Base-by-base conservation (phyloP, 2,113 vertebrate species). In the Tylochromis polylepis region DNA sequence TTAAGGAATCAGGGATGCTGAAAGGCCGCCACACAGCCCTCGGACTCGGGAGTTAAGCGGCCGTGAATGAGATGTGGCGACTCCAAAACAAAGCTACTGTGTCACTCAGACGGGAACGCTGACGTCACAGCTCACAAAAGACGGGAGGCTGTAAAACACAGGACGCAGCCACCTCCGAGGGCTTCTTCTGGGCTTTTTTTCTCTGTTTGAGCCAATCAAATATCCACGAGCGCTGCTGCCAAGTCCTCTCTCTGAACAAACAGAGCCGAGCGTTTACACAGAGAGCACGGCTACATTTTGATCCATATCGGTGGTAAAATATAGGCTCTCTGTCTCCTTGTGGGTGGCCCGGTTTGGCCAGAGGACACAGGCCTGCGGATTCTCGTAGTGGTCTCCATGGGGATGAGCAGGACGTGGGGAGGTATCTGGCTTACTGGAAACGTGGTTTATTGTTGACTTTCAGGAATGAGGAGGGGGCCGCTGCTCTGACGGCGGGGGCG, bases 391-490 rank as follows among this genome's bases (percentile, higher is more conserved):
- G 94, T 96, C 94, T 83, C 94, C 95, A 95, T 95, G 96, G 95
- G 65, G 90, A 95, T 79, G 91, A 85, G 88, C 83, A 91, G 92
- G 91, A 85, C 94, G 36, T 88, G 87, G 79, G 89, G 90, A 96
- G 95, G 93, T 93, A 96, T 96, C 95, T 80, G 83, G 92, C 92
- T 96, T 96, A 96, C 95, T 96, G 95, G 96, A 96, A 96, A 95
- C 92, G 34, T 91, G 88, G 81, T 95, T 96, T 95, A 96, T 96
- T 96, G 95, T 95, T 93, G 95, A 95, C 95, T 95, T 94, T 95
- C 94, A 94, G 95, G 95, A 95, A 96, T 86, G 93, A 79, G 87
- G 85, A 83, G 81, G 89, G 85, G 80, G 83, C 27, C 12, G 79
- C 53, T 15, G 51, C 75, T 29, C 43, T n/a, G 75, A 11, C 22